A percentile compares a stretch with the other conserved stretches of the same genome.
These are phyloP conservation scores for Pangasius sanitwongsei DNA, from an alignment of 2,797 vertebrate species.

Conservation along the genomic window DNA sequence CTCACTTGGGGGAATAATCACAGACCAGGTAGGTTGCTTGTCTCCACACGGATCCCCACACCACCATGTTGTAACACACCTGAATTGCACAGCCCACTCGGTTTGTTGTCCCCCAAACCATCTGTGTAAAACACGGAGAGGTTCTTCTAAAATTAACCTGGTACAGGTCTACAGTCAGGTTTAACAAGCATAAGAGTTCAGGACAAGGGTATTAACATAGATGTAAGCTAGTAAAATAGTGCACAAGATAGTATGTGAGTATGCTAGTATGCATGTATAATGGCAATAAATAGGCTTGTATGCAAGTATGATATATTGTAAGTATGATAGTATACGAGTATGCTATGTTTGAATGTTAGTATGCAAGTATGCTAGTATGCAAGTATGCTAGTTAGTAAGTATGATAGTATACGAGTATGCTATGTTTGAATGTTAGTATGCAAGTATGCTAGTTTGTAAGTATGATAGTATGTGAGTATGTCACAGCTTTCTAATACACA, in stretches of 20 bases:
- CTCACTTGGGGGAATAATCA: conserved; percentile 93
- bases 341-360: background rate
- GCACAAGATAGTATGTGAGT: background rate
- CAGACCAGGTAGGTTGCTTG: conserved; percentile 87
- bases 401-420: too few relatives aligned
- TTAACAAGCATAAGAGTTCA: background rate
- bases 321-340: background rate
- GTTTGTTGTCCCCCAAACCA: conserved; percentile 91
- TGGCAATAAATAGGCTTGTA: too few relatives aligned
- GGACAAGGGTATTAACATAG: too few relatives aligned
- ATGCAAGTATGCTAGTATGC: background rate
- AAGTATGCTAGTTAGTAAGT: too few relatives aligned
- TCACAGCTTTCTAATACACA: background rate
- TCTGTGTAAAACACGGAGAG: conserved; percentile 70
- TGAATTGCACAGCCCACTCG: conserved; percentile 88
- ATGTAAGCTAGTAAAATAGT: background rate
- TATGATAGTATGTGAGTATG: background rate
- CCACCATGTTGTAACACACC: conserved; percentile 88
- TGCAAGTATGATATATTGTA: background rate
- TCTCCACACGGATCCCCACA: conserved; percentile 86
- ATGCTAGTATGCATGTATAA: background rate
- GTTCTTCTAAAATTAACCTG: background rate
- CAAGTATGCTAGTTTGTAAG: background rate
- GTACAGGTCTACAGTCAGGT: background rate
- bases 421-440: background rate